Evolutionary conservation across 2,888 invertebrate species (phyloP).

Genomic region (Leucoptera coffeella): DNA sequence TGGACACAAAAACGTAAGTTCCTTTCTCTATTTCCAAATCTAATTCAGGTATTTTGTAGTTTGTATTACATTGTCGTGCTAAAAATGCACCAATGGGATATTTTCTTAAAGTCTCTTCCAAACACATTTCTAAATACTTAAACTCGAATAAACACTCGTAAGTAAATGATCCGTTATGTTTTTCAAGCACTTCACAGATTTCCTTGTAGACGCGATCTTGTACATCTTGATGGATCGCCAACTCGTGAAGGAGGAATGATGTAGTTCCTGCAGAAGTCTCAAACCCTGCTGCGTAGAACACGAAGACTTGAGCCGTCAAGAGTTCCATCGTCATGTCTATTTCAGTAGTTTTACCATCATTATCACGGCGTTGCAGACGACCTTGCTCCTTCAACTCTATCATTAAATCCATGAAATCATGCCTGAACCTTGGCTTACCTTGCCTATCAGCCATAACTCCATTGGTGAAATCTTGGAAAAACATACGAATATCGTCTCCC

Average conservation of each 20-base stretch:
- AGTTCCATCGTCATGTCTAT: conserved; percentile 5
- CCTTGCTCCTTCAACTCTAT: conserved; percentile 5
- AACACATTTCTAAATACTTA: conserved; percentile 22
- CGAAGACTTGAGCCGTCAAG: conserved; percentile 8
- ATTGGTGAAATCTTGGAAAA: no score
- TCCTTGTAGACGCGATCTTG: conserved; percentile 5
- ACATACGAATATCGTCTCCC: no score
- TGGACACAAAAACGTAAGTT: conserved; percentile 9
- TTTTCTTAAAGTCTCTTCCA: conserved; percentile 23
- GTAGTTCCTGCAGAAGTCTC: conserved; percentile 14
- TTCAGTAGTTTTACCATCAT: background rate
- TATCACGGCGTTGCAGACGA: conserved; percentile 3
- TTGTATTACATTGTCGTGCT: conserved; percentile 11
- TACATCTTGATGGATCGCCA: conserved; percentile 8
- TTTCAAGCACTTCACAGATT: conserved; percentile 16
- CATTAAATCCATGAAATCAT: conserved; percentile 7
- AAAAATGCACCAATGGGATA: conserved; percentile 16
- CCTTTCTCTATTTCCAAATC: conserved; percentile 12
- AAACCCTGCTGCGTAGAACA: conserved; percentile 12
- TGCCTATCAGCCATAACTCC: no score
- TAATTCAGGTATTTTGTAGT: conserved; percentile 14
- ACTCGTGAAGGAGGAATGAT: conserved; percentile 11
- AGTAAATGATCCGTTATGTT: conserved; percentile 14
- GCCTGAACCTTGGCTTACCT: conserved; percentile 3
- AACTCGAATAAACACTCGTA: conserved; percentile 26